Conservation (phyloP, 1,140 invertebrate genomes). For the Drosophila kanapiae region DNA sequence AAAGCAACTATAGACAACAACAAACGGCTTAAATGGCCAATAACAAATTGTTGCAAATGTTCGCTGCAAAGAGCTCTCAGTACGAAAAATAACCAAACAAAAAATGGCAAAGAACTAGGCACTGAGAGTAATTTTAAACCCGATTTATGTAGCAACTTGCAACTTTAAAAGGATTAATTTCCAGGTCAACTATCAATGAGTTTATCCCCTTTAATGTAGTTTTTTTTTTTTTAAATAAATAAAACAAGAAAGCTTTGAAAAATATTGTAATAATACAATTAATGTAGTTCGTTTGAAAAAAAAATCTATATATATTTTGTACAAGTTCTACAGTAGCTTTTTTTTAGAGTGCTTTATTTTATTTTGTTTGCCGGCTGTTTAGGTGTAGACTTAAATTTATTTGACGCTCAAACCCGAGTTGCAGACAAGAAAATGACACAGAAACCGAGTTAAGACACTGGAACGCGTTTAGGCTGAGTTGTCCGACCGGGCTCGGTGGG, state of each 20-base stretch:
- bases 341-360: slow-evolving; percentile 48
- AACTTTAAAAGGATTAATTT: background rate
- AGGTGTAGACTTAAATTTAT: slow-evolving; percentile 76
- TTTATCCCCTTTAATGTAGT: no score
- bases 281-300: no score
- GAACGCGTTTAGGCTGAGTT: slow-evolving; percentile 54
- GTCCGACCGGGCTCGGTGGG: slow-evolving; percentile 38
- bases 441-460: slow-evolving; percentile 72
- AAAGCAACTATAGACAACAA: slow-evolving; percentile 47
- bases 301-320: no score
- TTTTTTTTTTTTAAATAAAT: no score
- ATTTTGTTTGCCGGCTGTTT: slow-evolving; percentile 58
- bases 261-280: no score
- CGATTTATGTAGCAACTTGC: no score
- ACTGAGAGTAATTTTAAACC: slow-evolving; percentile 7
- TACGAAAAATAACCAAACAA: slow-evolving; percentile 13
- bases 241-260: no score
- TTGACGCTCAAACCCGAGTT: slow-evolving; percentile 73
- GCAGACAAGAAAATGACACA: slow-evolving; percentile 81
- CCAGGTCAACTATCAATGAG: background rate
- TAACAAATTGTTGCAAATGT: slow-evolving; percentile 81
- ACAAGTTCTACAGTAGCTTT: no score
- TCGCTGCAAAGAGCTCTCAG: slow-evolving; percentile 35
- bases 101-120: slow-evolving; percentile 49
- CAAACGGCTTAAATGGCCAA: slow-evolving; percentile 81